Evolutionary conservation across 2,797 vertebrate genomes (phyloP).

Genomic region (Aldrovandia affinis): DNA sequence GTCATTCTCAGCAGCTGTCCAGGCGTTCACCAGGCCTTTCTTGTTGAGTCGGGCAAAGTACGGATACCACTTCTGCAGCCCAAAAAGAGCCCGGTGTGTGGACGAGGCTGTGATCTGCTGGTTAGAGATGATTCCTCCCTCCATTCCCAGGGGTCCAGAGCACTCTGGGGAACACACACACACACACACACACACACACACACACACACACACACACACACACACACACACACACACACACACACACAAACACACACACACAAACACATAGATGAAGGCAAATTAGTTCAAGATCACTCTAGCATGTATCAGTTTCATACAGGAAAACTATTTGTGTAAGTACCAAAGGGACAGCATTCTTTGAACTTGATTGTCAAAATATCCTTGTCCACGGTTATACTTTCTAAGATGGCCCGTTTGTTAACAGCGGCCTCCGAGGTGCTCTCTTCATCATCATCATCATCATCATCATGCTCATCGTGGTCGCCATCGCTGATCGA

Average conservation of each 20-base stretch:
- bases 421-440: neutral
- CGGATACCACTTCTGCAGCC: slow-evolving; percentile 98
- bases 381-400: slow-evolving; percentile 27
- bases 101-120: slow-evolving; percentile 98
- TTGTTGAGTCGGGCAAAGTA: slow-evolving; percentile 97
- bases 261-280: slow-evolving; percentile 19
- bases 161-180: slow-evolving; percentile 76
- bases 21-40: slow-evolving; percentile 97
- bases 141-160: slow-evolving; percentile 94
- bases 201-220: slow-evolving; percentile 15
- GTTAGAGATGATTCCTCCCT: slow-evolving; percentile 98
- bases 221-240: slow-evolving; percentile 17
- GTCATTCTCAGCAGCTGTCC: slow-evolving; percentile 98
- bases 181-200: neutral
- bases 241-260: slow-evolving; percentile 1
- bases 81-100: slow-evolving; percentile 95
- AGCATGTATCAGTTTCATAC: neutral
- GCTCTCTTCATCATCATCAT: neutral
- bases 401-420: slow-evolving; percentile 19
- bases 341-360: slow-evolving; percentile 22
- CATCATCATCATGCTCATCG: neutral
- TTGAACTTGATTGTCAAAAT: slow-evolving; percentile 27
- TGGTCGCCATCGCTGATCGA: slow-evolving; percentile 11
- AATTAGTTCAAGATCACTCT: neutral
- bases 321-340: neutral